Evolutionary conservation across 2,888 invertebrate species (phyloP).

Genomic region (Amphipoea lucens): DNA sequence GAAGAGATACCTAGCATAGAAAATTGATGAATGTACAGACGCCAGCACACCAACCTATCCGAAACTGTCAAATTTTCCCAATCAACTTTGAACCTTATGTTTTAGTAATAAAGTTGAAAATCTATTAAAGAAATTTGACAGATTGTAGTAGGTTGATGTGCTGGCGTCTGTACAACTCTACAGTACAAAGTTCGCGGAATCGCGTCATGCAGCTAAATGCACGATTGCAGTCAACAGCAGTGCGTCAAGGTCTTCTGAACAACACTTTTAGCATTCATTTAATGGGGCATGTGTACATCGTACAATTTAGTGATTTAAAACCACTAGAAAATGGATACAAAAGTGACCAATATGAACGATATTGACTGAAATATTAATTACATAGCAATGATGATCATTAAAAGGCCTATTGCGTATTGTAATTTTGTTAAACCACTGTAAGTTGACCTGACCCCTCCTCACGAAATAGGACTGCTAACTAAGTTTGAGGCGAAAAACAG

Average conservation of each 20-base stretch:
- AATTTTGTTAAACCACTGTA: constrained; percentile 6
- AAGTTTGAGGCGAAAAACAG: constrained; percentile 11
- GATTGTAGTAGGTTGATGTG: too few relatives aligned
- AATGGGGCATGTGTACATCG: not conserved
- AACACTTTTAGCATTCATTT: not conserved
- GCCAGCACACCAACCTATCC: too few relatives aligned
- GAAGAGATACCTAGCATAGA: not conserved
- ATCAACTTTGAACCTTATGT: too few relatives aligned
- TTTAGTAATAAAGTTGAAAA: too few relatives aligned
- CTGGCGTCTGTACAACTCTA: not conserved
- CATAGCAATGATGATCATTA: constrained; percentile 5
- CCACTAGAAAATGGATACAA: not conserved
- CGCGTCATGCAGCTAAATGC: constrained; percentile 18
- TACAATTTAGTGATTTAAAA: not conserved
- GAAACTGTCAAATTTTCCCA: too few relatives aligned
- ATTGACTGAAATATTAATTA: not conserved
- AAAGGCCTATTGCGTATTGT: constrained; percentile 43
- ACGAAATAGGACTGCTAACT: not conserved
- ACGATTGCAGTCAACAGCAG: constrained; percentile 29
- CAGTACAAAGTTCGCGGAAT: constrained; percentile 38
- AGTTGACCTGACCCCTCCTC: constrained; percentile 33
- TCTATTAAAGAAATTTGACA: too few relatives aligned
- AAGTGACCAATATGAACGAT: not conserved
- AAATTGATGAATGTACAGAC: not conserved
- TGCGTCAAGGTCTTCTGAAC: constrained; percentile 36